A percentile compares a stretch with the other conserved stretches of the same genome.
Evolutionary conservation across 1,140 invertebrate species (phyloP).

Genomic region (Aphelenchoides besseyi): DNA sequence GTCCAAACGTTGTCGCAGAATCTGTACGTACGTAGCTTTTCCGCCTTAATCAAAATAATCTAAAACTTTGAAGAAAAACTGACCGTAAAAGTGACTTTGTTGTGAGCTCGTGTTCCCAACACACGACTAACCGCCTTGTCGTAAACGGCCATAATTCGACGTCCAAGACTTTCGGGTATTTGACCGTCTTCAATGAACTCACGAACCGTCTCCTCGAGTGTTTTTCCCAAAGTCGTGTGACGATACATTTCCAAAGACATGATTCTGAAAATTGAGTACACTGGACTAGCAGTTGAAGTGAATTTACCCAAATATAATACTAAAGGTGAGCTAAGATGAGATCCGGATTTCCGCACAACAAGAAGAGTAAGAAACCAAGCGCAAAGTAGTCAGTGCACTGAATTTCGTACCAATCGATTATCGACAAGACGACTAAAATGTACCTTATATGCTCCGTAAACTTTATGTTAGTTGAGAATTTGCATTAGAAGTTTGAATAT

Average conservation of each 20-base stretch:
- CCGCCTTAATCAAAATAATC: constrained; percentile 70
- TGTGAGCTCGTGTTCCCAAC: constrained; percentile 67
- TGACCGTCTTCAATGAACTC: constrained; percentile 90
- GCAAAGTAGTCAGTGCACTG: too few species aligned
- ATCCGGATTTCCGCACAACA: too few species aligned
- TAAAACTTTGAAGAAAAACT: constrained; percentile 13
- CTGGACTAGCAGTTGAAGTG: too few species aligned
- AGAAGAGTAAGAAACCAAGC: too few species aligned
- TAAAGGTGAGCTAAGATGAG: too few species aligned
- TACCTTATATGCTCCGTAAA: too few species aligned
- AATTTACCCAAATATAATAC: too few species aligned
- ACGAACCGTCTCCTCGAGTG: constrained; percentile 76
- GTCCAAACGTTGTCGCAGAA: constrained; percentile 99
- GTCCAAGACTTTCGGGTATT: constrained; percentile 82
- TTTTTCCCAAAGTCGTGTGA: constrained; percentile 94
- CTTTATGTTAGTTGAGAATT: too few species aligned
- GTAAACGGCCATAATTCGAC: constrained; percentile 88
- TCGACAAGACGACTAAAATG: too few species aligned
- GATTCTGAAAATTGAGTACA: too few species aligned
- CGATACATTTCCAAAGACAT: constrained; percentile 80
- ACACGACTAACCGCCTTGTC: constrained; percentile 93
- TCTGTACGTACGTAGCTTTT: constrained; percentile 91
- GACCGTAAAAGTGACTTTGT: constrained; percentile 41
- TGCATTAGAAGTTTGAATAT: too few species aligned
- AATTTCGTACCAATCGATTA: too few species aligned